Conservation (phyloP, 2,797 vertebrate genomes). For the Cyprinella venusta region DNA sequence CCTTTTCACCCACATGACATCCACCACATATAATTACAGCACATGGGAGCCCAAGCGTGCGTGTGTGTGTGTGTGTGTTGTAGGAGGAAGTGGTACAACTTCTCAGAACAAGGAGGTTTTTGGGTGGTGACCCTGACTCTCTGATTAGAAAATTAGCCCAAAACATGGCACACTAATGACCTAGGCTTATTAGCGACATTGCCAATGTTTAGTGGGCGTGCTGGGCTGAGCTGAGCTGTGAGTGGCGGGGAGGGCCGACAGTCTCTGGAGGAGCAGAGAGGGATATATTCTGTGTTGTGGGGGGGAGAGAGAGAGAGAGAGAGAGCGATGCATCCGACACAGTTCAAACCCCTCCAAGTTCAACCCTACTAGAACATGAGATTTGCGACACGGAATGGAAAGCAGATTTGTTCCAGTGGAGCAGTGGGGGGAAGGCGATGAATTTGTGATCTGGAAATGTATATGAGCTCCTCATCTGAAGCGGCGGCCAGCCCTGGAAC, state of each 20-base stretch:
- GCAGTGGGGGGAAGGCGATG: conserved; percentile 31
- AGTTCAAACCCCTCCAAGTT: conserved; percentile 49
- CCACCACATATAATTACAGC: conserved; percentile 76
- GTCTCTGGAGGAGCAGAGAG: conserved; percentile 28
- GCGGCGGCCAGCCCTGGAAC: conserved; percentile 29
- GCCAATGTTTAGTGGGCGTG: conserved; percentile 53
- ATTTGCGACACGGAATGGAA: conserved; percentile 60
- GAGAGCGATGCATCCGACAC: not conserved
- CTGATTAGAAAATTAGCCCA: conserved; percentile 62
- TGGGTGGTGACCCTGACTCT: conserved; percentile 60
- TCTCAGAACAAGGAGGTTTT: conserved; percentile 50
- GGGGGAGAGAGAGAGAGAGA: not conserved
- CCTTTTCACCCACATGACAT: conserved; percentile 83
- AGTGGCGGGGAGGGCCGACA: conserved; percentile 25
- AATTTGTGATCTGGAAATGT: conserved; percentile 57
- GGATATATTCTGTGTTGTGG: conserved; percentile 12
- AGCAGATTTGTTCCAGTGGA: conserved; percentile 66
- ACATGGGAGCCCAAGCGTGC: conserved; percentile 58
- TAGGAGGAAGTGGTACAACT: conserved; percentile 39
- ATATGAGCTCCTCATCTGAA: conserved; percentile 49
- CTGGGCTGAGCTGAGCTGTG: conserved; percentile 44
- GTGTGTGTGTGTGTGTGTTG: conserved; percentile 16
- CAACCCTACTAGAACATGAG: conserved; percentile 58
- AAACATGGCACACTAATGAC: conserved; percentile 61
- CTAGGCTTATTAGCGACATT: conserved; percentile 60